These are phyloP conservation scores for Brachyrhaphis roseni DNA, from an alignment of 2,797 vertebrate species.

Conservation along the genomic window DNA sequence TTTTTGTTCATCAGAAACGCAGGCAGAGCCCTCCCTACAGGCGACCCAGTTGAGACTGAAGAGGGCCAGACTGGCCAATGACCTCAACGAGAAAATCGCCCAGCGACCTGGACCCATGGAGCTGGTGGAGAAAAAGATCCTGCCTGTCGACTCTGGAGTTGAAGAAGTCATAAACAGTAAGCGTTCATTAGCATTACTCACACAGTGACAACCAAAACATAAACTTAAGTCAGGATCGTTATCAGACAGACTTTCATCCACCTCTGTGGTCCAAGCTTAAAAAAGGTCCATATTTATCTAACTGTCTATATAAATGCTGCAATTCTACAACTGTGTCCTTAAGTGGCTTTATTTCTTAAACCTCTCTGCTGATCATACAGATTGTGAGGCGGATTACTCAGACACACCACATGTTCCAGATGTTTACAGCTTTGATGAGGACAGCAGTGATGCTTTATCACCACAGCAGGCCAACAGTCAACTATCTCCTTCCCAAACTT, in stretches of 20 bases:
- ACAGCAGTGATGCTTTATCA: conserved; percentile 90
- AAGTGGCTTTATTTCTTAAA: conserved; percentile 7
- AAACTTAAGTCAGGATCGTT: neutral
- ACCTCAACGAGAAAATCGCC: conserved; percentile 95
- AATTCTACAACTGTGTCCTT: neutral
- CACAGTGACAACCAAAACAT: neutral
- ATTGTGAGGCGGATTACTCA: conserved; percentile 75
- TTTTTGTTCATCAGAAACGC: conserved; percentile 85
- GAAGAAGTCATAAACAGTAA: conserved; percentile 88
- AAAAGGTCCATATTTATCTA: neutral
- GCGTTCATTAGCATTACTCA: conserved; percentile 3
- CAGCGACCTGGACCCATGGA: conserved; percentile 96
- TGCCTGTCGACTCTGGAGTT: conserved; percentile 87
- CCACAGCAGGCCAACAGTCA: conserved; percentile 88
- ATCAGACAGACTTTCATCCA: conserved; percentile 2
- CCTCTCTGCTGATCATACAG: conserved; percentile 55
- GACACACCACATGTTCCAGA: conserved; percentile 86
- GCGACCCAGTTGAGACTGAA: conserved; percentile 97
- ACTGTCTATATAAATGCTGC: neutral
- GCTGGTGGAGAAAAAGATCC: conserved; percentile 96
- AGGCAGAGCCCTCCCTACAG: conserved; percentile 91
- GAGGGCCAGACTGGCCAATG: conserved; percentile 90
- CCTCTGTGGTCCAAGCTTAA: neutral
- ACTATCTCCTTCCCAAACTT: conserved; percentile 85
- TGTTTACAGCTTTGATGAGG: conserved; percentile 92